Conservation (phyloP, 2,797 vertebrate genomes). For the Furcifer pardalis region DNA sequence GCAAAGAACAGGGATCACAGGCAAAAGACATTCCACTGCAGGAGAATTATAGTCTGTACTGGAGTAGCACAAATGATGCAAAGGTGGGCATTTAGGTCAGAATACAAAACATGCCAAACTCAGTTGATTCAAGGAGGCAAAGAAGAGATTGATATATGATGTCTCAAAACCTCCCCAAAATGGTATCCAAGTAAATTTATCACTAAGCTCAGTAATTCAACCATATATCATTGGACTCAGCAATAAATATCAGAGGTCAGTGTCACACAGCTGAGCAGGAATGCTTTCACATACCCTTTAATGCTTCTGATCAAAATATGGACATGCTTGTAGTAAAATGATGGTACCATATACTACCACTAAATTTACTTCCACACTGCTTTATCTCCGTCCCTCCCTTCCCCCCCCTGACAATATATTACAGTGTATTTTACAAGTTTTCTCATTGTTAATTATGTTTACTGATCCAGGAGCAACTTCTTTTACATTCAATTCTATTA, state of each 20-base stretch:
- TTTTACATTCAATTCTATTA: background rate
- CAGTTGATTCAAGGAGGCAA: background rate
- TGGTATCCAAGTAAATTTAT: background rate
- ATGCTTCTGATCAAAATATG: background rate
- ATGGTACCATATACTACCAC: background rate
- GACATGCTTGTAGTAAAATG: background rate
- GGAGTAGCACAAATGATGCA: rapidly evolving
- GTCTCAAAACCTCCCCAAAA: background rate
- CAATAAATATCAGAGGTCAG: background rate
- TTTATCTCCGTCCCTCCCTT: background rate
- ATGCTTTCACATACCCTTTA: background rate
- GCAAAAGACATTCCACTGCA: background rate
- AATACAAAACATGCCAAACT: background rate
- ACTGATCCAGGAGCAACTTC: background rate
- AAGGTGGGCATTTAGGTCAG: background rate
- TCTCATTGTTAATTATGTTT: background rate
- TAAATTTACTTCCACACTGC: background rate
- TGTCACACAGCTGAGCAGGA: background rate
- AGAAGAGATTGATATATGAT: slow-evolving; percentile 5
- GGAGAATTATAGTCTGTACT: rapidly evolving
- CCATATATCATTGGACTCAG: background rate
- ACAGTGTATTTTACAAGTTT: background rate
- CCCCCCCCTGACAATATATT: background rate
- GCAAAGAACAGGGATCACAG: background rate
- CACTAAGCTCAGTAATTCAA: background rate